phyloP scores from a whole-genome alignment of 2,113 vertebrate genomes.

The Stegastes partitus region DNA sequence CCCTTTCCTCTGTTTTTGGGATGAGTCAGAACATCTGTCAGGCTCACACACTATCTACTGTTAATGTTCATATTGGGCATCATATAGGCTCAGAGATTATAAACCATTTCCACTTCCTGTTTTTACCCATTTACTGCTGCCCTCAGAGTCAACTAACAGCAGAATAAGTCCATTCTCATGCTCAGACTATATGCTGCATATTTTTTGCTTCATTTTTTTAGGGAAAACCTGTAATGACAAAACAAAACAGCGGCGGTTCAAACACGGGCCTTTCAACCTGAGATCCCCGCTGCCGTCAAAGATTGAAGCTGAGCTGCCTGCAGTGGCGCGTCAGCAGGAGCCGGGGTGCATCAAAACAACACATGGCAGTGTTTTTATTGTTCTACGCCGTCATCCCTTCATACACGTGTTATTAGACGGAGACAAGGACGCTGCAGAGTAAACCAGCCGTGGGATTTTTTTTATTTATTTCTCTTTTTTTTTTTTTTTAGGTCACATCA shows the following conservation, averaged over 20 bases:
- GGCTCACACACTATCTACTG: no score
- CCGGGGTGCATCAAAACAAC: conserved; percentile 34
- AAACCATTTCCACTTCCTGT: no score
- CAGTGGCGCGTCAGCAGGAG: conserved; percentile 20
- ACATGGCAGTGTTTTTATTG: conserved; percentile 33
- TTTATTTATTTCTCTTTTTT: not conserved
- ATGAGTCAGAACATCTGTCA: no score
- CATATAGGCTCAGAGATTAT: no score
- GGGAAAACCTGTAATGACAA: not conserved
- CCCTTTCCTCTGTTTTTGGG: no score
- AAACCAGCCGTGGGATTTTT: conserved; percentile 19
- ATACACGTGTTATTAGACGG: conserved; percentile 28
- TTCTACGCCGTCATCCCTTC: conserved; percentile 35
- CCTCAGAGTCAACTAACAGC: no score
- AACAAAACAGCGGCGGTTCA: not conserved
- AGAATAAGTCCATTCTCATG: no score
- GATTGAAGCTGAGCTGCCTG: conserved; percentile 14
- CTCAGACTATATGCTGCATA: no score
- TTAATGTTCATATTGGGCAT: no score
- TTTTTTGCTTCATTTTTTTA: not conserved
- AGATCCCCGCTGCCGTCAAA: not conserved
- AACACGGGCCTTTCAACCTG: not conserved
- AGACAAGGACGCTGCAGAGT: conserved; percentile 35
- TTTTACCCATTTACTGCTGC: no score
- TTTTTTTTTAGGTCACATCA: conserved; percentile 54